Percentiles rank a stretch among this genome's conserved stretches.
Evolutionary conservation across 2,888 invertebrate species (phyloP).

Genomic region (Aphrophora alni): DNA sequence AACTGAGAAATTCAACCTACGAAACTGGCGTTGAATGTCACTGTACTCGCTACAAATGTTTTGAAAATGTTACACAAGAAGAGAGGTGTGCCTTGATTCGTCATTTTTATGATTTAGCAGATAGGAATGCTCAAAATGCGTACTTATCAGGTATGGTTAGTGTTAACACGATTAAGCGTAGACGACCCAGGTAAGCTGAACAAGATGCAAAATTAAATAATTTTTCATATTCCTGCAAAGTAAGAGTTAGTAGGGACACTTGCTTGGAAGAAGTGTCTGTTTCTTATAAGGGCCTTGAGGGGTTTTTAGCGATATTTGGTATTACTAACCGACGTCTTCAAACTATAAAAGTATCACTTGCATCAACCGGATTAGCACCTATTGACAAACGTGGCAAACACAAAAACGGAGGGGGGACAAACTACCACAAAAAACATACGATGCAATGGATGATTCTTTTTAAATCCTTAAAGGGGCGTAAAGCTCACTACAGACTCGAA

Average conservation of each 20-base stretch:
- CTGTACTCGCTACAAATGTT: conserved; percentile 22
- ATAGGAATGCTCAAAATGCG: conserved; percentile 25
- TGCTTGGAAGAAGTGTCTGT: conserved; percentile 14
- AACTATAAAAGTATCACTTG: conserved; percentile 12
- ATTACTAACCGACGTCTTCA: conserved; percentile 5
- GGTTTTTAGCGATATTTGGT: conserved; percentile 20
- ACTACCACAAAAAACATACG: neutral
- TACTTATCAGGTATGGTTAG: conserved; percentile 17
- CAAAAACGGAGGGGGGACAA: conserved; percentile 10
- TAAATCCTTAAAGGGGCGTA: conserved; percentile 20
- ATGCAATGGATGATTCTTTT: conserved; percentile 4
- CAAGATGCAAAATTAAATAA: conserved; percentile 18
- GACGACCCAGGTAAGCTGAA: conserved; percentile 19
- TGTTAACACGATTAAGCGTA: neutral
- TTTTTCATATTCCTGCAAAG: conserved; percentile 24
- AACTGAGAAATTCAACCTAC: neutral
- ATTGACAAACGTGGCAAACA: conserved; percentile 25
- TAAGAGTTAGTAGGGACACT: neutral
- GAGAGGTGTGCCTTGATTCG: neutral
- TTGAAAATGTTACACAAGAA: conserved; percentile 7
- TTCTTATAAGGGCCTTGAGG: conserved; percentile 20
- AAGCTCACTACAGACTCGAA: conserved; percentile 29
- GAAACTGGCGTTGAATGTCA: conserved; percentile 15
- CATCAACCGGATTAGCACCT: conserved; percentile 18
- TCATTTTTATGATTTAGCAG: conserved; percentile 23